Evolutionary conservation across 2,888 invertebrate species (phyloP).

Genomic region (Sarcophaga carnaria): DNA sequence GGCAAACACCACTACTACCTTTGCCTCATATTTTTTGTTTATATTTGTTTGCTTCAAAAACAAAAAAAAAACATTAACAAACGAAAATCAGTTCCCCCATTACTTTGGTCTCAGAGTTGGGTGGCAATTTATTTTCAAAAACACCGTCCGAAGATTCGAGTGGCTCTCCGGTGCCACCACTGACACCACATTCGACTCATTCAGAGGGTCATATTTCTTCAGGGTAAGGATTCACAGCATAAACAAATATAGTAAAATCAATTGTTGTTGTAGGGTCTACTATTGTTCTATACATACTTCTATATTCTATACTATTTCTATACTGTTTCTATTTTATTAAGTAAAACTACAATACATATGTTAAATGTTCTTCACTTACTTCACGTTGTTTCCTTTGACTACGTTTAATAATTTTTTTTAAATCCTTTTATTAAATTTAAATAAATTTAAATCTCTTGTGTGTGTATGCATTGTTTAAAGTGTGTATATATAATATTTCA

Average conservation of each 20-base stretch:
- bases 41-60: constrained; percentile 58
- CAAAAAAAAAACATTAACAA: constrained; percentile 66
- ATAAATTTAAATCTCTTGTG: constrained; percentile 1
- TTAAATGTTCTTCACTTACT: constrained; percentile 44
- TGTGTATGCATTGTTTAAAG: constrained; percentile 53
- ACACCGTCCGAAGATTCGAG: constrained; percentile 95
- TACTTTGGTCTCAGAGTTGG: constrained; percentile 96
- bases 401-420: constrained; percentile 26
- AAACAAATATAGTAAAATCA: constrained; percentile 16
- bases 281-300: constrained; percentile 1
- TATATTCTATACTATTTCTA: constrained; percentile 23
- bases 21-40: constrained; percentile 61
- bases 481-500: constrained; percentile 51
- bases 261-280: constrained; percentile 52
- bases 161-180: constrained; percentile 85
- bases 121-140: constrained; percentile 96
- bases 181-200: constrained; percentile 84
- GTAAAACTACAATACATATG: constrained; percentile 38
- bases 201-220: constrained; percentile 83
- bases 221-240: constrained; percentile 79
- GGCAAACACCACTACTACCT: constrained; percentile 47
- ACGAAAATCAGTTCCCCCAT: constrained; percentile 89
- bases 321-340: constrained; percentile 37
- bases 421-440: constrained; percentile 18
- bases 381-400: constrained; percentile 51